Evolutionary conservation across 2,113 vertebrate species (phyloP), one percentile per base, ranked within the genome.

Genomic region (Tiliqua scincoides): DNA sequence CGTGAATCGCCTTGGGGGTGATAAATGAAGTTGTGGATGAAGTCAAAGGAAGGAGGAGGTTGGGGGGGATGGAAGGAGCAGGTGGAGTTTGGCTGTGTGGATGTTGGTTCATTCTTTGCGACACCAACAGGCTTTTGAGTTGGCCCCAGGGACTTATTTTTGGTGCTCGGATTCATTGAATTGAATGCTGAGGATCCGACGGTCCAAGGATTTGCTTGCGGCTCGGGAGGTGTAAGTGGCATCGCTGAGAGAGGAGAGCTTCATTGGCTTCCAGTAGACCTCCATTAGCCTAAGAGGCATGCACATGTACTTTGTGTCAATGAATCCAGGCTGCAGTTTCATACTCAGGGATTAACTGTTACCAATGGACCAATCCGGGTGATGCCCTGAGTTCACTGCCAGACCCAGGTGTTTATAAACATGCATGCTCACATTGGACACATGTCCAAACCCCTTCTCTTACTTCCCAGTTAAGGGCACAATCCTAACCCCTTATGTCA

Each of bases 21-120:
- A 94, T 90, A 92, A 95, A 94, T 91, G 88, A 92, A 92, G 79
- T 57, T 83, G 74, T 88, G 93, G 68, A 93, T 93, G 92, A 74
- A 59, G 68, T n/a, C 59, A 65, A 23, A 72, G 78, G 40, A 32
- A 21, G n/a, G 35, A 32, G 52, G 14, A 6, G 32, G 0, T 81
- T 79, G 90, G 83, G 85, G 89, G 32, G 54, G n/a, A 54, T 12
- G 0, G 86, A 88, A 91, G 88, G 87, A 87, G 2, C 18, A 0
- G 4, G 48, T 1, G 1, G 63, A 63, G 78, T 63, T 54, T 35
- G 43, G 25, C 57, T 14, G 11, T 17, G 4, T 52, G 62, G n/a
- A 21, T 21, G 15, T 61, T 21, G 35, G 2, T 62, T 43, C 54
- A n/a, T 73, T 32, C 27, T 30, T 37, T 12, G 17, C 59, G 17